Evolutionary conservation across 1,140 invertebrate species (phyloP), one percentile per base, ranked within the genome.

Genomic region (Tetramorium alpestre): DNA sequence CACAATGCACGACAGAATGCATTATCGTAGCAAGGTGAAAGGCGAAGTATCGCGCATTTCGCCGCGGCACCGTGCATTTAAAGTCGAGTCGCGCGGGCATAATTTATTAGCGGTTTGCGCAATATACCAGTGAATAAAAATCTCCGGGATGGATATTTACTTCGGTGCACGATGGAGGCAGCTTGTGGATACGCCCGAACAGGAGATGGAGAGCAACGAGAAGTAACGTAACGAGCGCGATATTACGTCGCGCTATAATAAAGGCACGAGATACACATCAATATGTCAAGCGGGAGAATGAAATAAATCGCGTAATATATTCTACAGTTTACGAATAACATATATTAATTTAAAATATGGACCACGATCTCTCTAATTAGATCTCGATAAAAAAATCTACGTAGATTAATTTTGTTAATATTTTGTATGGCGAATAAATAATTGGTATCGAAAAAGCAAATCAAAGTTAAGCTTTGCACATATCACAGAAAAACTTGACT

Each of bases 21-120:
- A 80, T 81, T 70, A 70, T 81, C 47, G 64, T 70, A 22, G 77
- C 77, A 81, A 81, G 77, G 77, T 81, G 77, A 81, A 81, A 81
- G 77, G 77, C 77, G 77, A 81, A 56, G 33, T 69, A 81, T 69
- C 77, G 64, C 38, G 77, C 77, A 81, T 81, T 81, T 81, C 64
- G 47, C 62, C 13, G 77, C 76, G 28, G 44, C n/a, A 25, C 13
- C 16, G 77, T 60, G 64, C 77, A 70, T 81, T 81, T 70, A 81
- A 81, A 69, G 51, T 10, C 77, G 64, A 69, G 64, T 81, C 49
- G 77, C 77, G 64, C 64, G 49, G 64, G 25, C 64, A 81, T 81
- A 81, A 81, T 81, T 81, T 81, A 81, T 81, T 81, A 81, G 65
- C 77, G 77, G 64, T 41, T 81, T 81, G 64, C 47, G 77, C 77